Evolutionary conservation across 1,140 invertebrate genomes (phyloP).

Genomic region (Hyles euphorbiae): DNA sequence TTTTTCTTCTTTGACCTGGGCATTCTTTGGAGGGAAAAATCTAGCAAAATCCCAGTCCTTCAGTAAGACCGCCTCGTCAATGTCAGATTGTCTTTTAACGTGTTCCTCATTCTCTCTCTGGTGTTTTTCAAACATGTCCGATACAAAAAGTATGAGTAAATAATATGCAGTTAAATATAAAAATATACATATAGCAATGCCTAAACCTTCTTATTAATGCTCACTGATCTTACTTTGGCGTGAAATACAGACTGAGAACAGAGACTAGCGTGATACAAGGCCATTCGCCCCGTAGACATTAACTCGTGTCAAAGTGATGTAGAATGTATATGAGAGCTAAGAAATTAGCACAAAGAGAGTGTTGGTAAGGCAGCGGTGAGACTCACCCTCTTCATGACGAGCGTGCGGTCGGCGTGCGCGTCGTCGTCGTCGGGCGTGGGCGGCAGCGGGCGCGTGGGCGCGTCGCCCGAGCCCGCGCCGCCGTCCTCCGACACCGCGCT

Average conservation of each 20-base stretch:
- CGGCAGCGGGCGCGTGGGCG: constrained; percentile 93
- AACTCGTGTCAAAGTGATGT: not conserved
- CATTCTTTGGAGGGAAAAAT: constrained; percentile 81
- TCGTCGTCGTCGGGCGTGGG: constrained; percentile 95
- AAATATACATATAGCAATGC: constrained; percentile 10
- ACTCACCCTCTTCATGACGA: constrained; percentile 93
- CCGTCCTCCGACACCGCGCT: constrained; percentile 75
- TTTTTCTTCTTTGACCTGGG: constrained; percentile 55
- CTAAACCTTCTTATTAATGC: constrained; percentile 24
- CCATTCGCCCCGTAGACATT: not conserved
- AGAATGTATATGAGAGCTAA: constrained; percentile 1
- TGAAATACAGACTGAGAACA: constrained; percentile 27
- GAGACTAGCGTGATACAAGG: no score
- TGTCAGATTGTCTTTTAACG: constrained; percentile 73
- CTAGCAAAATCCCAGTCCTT: constrained; percentile 90
- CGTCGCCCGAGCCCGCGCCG: constrained; percentile 78
- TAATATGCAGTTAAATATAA: constrained; percentile 37
- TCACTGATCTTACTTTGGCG: constrained; percentile 73
- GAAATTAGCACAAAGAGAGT: constrained; percentile 10
- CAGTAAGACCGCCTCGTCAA: constrained; percentile 83
- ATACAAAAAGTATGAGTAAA: constrained; percentile 66
- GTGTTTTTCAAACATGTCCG: constrained; percentile 57
- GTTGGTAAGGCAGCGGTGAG: not conserved
- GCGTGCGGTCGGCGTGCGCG: constrained; percentile 87
- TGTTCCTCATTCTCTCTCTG: constrained; percentile 61